Evolutionary conservation across 1,140 invertebrate genomes (phyloP).

Genomic region (Meloidogyne hapla): DNA sequence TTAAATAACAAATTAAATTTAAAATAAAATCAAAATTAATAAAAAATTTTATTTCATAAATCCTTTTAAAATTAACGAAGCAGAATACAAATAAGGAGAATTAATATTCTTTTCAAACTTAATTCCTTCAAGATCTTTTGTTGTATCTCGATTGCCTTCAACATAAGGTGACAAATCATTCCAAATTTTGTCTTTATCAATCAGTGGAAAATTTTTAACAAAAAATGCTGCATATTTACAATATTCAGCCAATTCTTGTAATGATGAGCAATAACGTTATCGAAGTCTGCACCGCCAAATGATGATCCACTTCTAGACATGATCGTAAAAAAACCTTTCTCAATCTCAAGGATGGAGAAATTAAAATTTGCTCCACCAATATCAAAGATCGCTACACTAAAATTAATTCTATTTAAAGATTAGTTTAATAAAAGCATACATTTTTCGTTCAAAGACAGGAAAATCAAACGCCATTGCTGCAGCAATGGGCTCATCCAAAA

Average conservation of each 20-base stretch:
- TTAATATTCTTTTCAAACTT: too few relatives aligned
- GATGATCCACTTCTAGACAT: slow-evolving; percentile 91
- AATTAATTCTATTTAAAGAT: slow-evolving; percentile 13
- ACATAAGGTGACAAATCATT: too few relatives aligned
- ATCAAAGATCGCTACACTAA: slow-evolving; percentile 94
- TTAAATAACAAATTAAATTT: too few relatives aligned
- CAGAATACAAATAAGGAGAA: too few relatives aligned
- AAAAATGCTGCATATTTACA: too few relatives aligned
- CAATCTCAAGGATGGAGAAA: slow-evolving; percentile 91
- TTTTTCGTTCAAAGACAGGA: slow-evolving; percentile 88
- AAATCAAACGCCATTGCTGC: slow-evolving; percentile 95
- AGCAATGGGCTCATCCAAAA: slow-evolving; percentile 95
- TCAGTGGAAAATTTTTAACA: too few relatives aligned
- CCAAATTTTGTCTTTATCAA: too few relatives aligned
- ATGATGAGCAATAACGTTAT: slow-evolving; percentile 88
- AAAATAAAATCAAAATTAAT: too few relatives aligned
- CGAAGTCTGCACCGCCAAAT: slow-evolving; percentile 94
- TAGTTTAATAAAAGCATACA: slow-evolving; percentile 30
- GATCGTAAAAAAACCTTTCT: slow-evolving; percentile 95
- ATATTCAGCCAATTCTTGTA: slow-evolving; percentile 86
- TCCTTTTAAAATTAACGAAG: too few relatives aligned
- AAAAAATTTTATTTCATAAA: too few relatives aligned
- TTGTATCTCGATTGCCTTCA: too few relatives aligned
- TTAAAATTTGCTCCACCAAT: slow-evolving; percentile 95
- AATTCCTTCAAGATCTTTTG: too few relatives aligned